Conservation (phyloP, 35 echinoderm and acorn worm genomes). For the Diadema setosum region DNA sequence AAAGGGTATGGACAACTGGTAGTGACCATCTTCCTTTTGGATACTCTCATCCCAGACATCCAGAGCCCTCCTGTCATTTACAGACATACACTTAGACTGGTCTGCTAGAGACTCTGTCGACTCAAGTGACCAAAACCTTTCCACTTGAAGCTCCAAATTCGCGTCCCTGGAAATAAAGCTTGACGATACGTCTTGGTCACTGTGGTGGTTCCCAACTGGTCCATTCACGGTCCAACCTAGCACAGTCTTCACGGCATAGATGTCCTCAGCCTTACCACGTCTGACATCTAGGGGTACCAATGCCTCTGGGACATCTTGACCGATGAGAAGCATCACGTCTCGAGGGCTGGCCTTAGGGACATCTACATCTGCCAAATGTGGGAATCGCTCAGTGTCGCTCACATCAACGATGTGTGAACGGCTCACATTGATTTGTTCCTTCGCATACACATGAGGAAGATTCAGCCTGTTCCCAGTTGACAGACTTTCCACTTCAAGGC, state of each 20-base stretch:
- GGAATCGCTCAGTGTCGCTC: background rate
- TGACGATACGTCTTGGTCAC: background rate
- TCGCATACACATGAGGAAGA: background rate
- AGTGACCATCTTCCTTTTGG: background rate
- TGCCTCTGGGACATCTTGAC: slow-evolving; percentile 36
- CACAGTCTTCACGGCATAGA: slow-evolving; percentile 29
- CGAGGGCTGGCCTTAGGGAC: background rate
- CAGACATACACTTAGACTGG: background rate
- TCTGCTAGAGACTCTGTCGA: background rate
- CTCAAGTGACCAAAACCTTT: slow-evolving; percentile 22
- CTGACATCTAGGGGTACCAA: slow-evolving; percentile 32
- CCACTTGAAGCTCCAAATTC: background rate
- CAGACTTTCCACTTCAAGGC: background rate
- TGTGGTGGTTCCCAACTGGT: background rate
- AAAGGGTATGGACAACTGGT: slow-evolving; percentile 26
- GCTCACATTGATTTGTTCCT: background rate
- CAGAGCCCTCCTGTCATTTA: slow-evolving; percentile 20
- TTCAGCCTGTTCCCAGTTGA: background rate
- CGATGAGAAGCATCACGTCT: slow-evolving; percentile 25
- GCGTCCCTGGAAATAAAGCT: background rate
- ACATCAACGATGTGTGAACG: background rate
- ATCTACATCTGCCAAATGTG: slow-evolving; percentile 4
- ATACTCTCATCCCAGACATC: background rate
- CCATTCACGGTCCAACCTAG: slow-evolving; percentile 63
- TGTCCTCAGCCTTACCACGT: background rate